Conservation (phyloP, 2,113 vertebrate genomes). For the Egretta garzetta region DNA sequence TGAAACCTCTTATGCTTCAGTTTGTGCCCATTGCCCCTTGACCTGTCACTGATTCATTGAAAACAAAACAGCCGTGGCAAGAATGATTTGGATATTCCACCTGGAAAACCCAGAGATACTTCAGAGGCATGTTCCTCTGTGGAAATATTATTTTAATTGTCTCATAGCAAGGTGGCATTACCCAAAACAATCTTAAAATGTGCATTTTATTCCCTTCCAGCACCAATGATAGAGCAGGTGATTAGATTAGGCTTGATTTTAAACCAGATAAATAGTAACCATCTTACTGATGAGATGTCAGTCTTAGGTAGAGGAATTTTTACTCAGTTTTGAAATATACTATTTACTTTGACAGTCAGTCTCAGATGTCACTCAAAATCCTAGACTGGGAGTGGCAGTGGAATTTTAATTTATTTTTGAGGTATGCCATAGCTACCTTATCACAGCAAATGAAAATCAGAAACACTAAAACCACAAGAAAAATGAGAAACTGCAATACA, state of each 20-base stretch:
- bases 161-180: background rate
- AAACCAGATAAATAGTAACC: background rate
- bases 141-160: background rate
- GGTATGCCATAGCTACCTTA: background rate
- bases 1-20: no score
- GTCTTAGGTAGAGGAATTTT: background rate
- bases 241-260: background rate
- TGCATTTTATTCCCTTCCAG: background rate
- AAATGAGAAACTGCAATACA: background rate
- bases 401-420: slow-evolving; percentile 42
- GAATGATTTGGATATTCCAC: background rate
- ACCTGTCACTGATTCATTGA: background rate
- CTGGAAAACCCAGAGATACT: background rate
- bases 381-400: background rate
- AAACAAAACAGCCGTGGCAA: background rate
- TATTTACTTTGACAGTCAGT: slow-evolving; percentile 3
- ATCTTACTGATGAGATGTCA: background rate
- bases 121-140: background rate
- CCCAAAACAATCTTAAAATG: background rate
- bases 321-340: background rate
- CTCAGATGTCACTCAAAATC: slow-evolving; percentile 27
- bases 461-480: background rate
- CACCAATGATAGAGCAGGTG: background rate
- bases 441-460: background rate
- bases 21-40: no score